Percentiles rank a stretch among this genome's conserved stretches.
Evolutionary conservation across 2,888 invertebrate genomes (phyloP).

Genomic region (Julus scanicus): DNA sequence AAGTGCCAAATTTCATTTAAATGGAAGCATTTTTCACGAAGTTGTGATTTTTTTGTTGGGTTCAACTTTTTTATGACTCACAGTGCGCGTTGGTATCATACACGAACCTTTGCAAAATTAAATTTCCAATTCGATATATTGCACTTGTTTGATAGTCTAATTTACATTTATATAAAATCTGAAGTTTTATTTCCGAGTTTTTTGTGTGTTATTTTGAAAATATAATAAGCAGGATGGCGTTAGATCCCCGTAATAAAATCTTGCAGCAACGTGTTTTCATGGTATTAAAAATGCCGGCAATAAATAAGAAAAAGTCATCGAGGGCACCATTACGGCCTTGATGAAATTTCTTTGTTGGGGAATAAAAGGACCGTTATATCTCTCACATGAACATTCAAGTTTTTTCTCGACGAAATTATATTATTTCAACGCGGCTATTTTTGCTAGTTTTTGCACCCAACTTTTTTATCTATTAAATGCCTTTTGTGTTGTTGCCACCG

Average conservation of each 20-base stretch:
- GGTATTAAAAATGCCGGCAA: not conserved
- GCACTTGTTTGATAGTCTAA: not conserved
- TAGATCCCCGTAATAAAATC: not conserved
- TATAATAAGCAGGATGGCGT: conserved; percentile 9
- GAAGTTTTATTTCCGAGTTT: not conserved
- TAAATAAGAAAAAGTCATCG: conserved; percentile 10
- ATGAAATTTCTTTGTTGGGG: conserved; percentile 44
- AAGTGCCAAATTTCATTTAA: no score
- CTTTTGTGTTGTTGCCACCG: conserved; percentile 7
- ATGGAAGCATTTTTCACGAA: no score
- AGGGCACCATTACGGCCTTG: conserved; percentile 30
- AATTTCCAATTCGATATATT: not conserved
- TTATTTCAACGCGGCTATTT: conserved; percentile 35
- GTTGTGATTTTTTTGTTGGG: no score
- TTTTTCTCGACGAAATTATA: conserved; percentile 28
- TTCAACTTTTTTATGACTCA: no score
- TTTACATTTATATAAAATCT: conserved; percentile 4
- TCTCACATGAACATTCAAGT: not conserved
- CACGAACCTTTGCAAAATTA: not conserved
- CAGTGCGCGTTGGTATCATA: no score
- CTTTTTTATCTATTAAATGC: conserved; percentile 45
- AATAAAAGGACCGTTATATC: not conserved
- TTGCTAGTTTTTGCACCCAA: no score
- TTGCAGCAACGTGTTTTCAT: not conserved
- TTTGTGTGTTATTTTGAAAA: not conserved